Base-by-base conservation (phyloP, 30 jellyfish, hydroid and myxozoan species). In the Catostylus mosaicus region DNA sequence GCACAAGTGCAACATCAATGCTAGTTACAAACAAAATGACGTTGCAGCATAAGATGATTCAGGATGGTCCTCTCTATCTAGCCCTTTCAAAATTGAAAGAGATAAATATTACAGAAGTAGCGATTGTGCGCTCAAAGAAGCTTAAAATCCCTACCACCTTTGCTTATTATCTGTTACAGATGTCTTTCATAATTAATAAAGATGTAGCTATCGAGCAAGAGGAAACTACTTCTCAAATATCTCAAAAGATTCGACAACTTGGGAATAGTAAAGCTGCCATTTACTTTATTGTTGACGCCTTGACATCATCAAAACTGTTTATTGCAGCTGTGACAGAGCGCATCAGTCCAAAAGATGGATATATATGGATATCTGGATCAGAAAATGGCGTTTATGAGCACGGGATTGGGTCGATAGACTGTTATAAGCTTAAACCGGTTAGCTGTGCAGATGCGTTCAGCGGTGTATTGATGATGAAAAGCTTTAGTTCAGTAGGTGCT, bases 281-380 rank as follows among this genome's bases (percentile, higher is more conserved):
- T 5, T 86, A 63, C 61, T 86, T 47, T 67, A 60, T 67, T 32
- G 66, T 75, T 24, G 84, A 64, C 16, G 52, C 26, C 47, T 37
- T 52, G 27, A 46, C 66, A 1, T 57, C 86, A 29, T 31, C 59
- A 9, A 40, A 36, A 2, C 40, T 86, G 20, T 86, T 86, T 27
- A 67, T 52, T 3, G 79, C 90, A 10, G 96, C 96, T 11, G 67
- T 73, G 48, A 22, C 60, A 67, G 56, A 63, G 38, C 43, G 46
- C 20, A 63, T 86, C 29, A 33, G 78, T 37, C 96, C 96, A 0
- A 30, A 3, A 31, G 69, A 86, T 60, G 96, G 96, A 24, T 62
- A 72, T 43, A 50, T 7, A 3, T 86, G 96, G 96, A 66, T 86
- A 48, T 74, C 96, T 22, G 96, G 96, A 9, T 86, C 89, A 12